A percentile compares a stretch with the other conserved stretches of the same genome.
Evolutionary conservation across 2,888 invertebrate genomes (phyloP).

Genomic region (Drosophila mercatorum): DNA sequence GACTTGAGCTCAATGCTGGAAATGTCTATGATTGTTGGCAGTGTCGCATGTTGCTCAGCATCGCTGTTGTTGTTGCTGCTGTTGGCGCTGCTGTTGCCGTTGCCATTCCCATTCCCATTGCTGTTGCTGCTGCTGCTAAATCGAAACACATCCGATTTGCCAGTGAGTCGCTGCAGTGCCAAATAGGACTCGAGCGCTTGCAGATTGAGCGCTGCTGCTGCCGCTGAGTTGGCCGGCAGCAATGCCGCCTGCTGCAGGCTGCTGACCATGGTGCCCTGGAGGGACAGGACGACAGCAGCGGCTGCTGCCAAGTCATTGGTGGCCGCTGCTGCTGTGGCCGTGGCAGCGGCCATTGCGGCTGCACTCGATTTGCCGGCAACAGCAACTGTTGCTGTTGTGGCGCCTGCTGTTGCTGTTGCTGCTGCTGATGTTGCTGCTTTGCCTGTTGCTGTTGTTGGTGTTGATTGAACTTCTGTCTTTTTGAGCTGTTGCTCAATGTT

Average conservation of each 20-base stretch:
- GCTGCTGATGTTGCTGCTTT: slow-evolving; percentile 38
- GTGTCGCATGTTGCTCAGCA: slow-evolving; percentile 32
- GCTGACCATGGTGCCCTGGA: slow-evolving; percentile 94
- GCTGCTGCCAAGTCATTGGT: slow-evolving; percentile 86
- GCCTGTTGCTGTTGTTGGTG: slow-evolving; percentile 32
- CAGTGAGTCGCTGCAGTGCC: slow-evolving; percentile 91
- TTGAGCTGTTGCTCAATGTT: slow-evolving; percentile 40
- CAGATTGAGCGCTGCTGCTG: slow-evolving; percentile 92
- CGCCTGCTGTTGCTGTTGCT: slow-evolving; percentile 32
- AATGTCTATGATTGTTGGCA: slow-evolving; percentile 64
- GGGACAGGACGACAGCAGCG: slow-evolving; percentile 90
- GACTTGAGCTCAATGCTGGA: slow-evolving; percentile 67
- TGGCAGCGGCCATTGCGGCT: slow-evolving; percentile 72
- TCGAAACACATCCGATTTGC: slow-evolving; percentile 89
- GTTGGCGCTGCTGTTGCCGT: slow-evolving; percentile 30
- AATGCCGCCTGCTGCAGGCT: slow-evolving; percentile 93
- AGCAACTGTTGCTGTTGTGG: slow-evolving; percentile 19
- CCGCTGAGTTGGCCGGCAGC: slow-evolving; percentile 92
- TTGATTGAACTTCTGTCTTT: slow-evolving; percentile 38
- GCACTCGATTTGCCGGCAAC: slow-evolving; percentile 52
- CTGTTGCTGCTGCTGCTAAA: slow-evolving; percentile 59
- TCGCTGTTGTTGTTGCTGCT: slow-evolving; percentile 41
- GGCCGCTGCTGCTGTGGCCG: slow-evolving; percentile 81
- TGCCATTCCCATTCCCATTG: background rate
- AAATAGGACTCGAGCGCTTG: slow-evolving; percentile 94